These are phyloP conservation scores for Hafferia zeledoni DNA, from an alignment of 2,797 vertebrate genomes.

Conservation along the genomic window DNA sequence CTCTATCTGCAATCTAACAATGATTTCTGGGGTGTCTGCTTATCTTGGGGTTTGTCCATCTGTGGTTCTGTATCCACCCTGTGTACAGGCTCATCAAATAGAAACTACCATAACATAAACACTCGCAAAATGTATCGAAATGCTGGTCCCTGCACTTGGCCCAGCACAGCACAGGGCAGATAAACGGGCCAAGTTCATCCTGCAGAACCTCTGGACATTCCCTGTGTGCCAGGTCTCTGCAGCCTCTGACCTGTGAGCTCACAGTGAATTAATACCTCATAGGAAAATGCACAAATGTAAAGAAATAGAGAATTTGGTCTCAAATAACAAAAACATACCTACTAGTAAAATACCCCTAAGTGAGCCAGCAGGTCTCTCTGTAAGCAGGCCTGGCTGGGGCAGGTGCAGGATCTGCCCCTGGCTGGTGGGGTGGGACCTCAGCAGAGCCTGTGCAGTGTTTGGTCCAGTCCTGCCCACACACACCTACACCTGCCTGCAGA, in stretches of 20 bases:
- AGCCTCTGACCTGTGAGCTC: not conserved
- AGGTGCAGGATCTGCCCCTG: not conserved
- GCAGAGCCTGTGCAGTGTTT: not conserved
- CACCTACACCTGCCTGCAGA: not conserved
- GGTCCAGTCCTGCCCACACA: not conserved
- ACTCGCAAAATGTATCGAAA: not conserved
- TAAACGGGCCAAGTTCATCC: not conserved
- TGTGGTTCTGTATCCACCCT: constrained; percentile 11
- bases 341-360: not conserved
- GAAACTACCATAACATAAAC: constrained; percentile 53
- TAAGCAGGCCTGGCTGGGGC: not conserved
- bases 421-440: not conserved
- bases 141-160: not conserved
- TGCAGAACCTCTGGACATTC: not conserved
- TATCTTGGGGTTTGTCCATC: constrained; percentile 48
- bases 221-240: not conserved
- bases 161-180: not conserved
- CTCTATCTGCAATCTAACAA: constrained; percentile 59
- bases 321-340: not conserved
- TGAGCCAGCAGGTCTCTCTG: not conserved
- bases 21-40: constrained; percentile 51
- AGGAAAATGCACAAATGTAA: constrained; percentile 25
- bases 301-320: not conserved
- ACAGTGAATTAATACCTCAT: not conserved
- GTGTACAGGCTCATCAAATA: constrained; percentile 46